Evolutionary conservation across 2,113 vertebrate species (phyloP).

Genomic region (Actinemys pallida): DNA sequence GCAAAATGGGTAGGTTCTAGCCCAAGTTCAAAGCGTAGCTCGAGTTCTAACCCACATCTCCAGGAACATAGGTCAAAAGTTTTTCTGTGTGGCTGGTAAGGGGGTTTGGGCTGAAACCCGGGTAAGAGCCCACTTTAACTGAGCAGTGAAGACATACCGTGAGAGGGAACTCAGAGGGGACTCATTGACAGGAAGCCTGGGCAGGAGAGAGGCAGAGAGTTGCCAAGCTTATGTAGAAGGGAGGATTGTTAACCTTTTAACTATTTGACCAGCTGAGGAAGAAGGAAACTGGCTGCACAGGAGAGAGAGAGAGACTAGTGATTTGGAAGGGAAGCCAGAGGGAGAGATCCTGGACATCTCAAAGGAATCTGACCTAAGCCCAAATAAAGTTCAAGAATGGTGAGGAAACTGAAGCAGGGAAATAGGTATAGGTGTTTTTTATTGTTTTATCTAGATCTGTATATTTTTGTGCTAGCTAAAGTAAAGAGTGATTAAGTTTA

Average conservation of each 20-base stretch:
- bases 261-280: background rate
- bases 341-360: background rate
- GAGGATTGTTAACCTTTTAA: background rate
- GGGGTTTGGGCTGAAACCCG: too few species aligned
- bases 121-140: background rate
- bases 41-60: background rate
- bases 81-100: background rate
- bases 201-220: background rate
- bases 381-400: background rate
- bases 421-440: background rate
- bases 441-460: background rate
- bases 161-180: background rate
- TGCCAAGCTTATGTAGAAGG: background rate
- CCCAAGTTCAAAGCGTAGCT: background rate
- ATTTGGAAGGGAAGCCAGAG: background rate
- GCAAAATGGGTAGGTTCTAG: background rate
- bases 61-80: background rate
- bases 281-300: background rate
- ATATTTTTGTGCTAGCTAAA: background rate
- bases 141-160: background rate
- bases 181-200: background rate
- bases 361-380: background rate
- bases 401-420: background rate
- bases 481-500: background rate
- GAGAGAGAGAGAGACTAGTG: background rate